Evolutionary conservation across 2,888 invertebrate species (phyloP).

Genomic region (Athetis lepigone): DNA sequence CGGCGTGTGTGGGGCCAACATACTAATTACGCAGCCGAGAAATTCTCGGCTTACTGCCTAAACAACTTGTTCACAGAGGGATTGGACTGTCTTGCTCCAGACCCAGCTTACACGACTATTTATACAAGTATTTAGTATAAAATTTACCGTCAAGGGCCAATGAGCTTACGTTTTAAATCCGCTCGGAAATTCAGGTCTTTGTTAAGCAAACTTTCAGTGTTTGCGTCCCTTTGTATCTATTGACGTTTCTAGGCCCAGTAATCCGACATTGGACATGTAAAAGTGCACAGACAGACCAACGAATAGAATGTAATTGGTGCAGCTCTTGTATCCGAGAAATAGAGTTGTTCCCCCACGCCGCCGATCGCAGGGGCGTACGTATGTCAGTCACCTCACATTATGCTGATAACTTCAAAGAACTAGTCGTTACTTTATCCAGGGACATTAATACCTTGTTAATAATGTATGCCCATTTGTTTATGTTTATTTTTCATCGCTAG

Average conservation of each 20-base stretch:
- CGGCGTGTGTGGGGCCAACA: conserved; percentile 49
- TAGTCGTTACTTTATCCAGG: conserved; percentile 34
- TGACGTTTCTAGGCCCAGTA: conserved; percentile 20
- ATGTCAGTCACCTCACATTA: conserved; percentile 53
- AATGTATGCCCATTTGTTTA: conserved; percentile 35
- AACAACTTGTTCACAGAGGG: conserved; percentile 50
- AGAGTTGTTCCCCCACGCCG: conserved; percentile 46
- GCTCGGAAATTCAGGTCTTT: conserved; percentile 29
- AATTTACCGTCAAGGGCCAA: conserved; percentile 16
- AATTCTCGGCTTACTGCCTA: conserved; percentile 44
- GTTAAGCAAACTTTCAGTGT: conserved; percentile 26
- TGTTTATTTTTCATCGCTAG: conserved; percentile 23
- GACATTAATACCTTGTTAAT: conserved; percentile 49
- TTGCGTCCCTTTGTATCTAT: conserved; percentile 29
- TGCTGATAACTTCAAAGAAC: conserved; percentile 44
- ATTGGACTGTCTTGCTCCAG: conserved; percentile 42
- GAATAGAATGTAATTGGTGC: conserved; percentile 28
- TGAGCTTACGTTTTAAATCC: conserved; percentile 31
- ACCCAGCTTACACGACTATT: conserved; percentile 19
- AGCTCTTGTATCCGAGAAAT: conserved; percentile 20
- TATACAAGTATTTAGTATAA: conserved; percentile 16
- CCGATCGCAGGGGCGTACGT: conserved; percentile 37
- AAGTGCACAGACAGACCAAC: conserved; percentile 16
- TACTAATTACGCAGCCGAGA: conserved; percentile 54
- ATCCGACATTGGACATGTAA: conserved; percentile 32